These are phyloP conservation scores for Rallus crepitans DNA, from an alignment of 2,797 vertebrate species.

Conservation along the genomic window DNA sequence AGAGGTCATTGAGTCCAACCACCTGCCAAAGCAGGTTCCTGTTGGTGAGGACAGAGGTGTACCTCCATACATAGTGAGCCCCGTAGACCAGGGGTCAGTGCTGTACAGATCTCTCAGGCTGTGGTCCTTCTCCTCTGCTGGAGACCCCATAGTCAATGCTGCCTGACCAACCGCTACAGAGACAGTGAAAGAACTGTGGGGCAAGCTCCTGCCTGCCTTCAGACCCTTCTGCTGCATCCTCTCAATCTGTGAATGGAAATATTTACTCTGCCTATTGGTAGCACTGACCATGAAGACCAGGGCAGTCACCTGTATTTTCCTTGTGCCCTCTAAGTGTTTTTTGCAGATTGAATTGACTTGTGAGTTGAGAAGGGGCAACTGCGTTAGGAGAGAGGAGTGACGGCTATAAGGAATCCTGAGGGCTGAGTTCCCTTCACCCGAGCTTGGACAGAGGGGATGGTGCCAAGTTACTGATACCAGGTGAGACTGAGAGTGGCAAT, in stretches of 20 bases:
- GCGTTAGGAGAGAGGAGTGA: neutral
- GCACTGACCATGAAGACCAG: neutral
- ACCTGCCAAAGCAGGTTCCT: no score
- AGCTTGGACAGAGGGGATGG: neutral
- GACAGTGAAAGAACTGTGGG: rapidly evolving
- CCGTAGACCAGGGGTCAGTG: rapidly evolving
- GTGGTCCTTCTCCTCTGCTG: neutral
- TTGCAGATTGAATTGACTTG: neutral
- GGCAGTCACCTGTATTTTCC: neutral
- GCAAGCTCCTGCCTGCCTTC: neutral
- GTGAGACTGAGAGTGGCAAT: neutral
- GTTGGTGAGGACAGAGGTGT: neutral
- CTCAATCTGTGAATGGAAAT: neutral
- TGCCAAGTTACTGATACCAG: neutral
- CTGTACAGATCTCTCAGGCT: neutral
- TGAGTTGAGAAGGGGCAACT: neutral
- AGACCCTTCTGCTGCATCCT: neutral
- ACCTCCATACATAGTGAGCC: neutral
- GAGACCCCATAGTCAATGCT: neutral
- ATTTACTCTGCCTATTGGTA: neutral
- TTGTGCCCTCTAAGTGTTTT: neutral
- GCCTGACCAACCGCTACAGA: neutral
- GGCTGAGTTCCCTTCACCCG: neutral
- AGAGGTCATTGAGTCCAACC: no score
- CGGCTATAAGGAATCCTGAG: neutral